Evolutionary conservation across 1,140 invertebrate genomes (phyloP).

Genomic region (Harpegnathos saltator): DNA sequence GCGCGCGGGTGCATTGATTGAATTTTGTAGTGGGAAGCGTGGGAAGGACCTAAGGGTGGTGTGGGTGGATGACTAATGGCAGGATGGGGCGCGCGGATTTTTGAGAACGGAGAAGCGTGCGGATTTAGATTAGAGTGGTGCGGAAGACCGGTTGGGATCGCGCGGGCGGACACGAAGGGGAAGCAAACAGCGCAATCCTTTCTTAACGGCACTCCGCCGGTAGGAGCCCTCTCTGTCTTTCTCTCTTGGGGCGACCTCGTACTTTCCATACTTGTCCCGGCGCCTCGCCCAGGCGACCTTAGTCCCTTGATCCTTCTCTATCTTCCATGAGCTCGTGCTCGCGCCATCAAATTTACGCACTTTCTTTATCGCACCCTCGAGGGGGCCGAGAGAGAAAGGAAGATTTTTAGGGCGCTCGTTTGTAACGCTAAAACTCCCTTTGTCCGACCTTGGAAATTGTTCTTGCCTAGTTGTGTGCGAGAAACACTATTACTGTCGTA

Average conservation of each 20-base stretch:
- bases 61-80: constrained; percentile 49
- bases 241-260: constrained; percentile 1
- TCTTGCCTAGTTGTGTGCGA: neutral
- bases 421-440: constrained; percentile 25
- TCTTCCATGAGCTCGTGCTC: constrained; percentile 20
- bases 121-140: constrained; percentile 58
- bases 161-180: neutral
- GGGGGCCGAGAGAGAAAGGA: neutral
- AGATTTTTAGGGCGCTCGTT: constrained; percentile 26
- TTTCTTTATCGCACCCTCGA: constrained; percentile 16
- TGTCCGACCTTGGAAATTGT: constrained; percentile 13
- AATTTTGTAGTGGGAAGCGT: constrained; percentile 68
- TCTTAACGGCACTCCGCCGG: constrained; percentile 54
- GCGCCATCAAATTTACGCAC: constrained; percentile 44
- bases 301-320: constrained; percentile 24
- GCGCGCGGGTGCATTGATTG: constrained; percentile 73
- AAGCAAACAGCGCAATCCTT: constrained; percentile 41
- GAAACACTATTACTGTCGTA: too few species aligned
- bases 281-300: neutral
- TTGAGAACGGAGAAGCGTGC: constrained; percentile 61
- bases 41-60: neutral
- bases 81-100: constrained; percentile 58
- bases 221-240: neutral
- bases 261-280: neutral
- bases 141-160: constrained; percentile 44